Percentiles rank a stretch among this genome's conserved stretches.
These are phyloP conservation scores for Macrostomum lignano DNA, from an alignment of 1,140 invertebrate species.

Conservation along the genomic window DNA sequence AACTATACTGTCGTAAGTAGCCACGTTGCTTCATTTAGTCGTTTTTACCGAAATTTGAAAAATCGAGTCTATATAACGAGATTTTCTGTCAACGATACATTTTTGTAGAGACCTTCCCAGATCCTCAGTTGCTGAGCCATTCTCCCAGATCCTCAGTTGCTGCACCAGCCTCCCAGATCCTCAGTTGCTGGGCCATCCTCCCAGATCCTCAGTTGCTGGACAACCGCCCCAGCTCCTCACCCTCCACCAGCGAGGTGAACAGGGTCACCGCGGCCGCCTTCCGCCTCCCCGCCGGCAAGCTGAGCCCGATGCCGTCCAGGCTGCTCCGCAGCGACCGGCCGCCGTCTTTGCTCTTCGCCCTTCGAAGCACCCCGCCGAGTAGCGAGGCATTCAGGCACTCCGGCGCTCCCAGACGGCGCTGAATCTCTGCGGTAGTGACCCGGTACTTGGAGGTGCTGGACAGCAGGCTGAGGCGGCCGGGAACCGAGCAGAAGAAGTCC, in stretches of 20 bases:
- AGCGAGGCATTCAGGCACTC: slow-evolving; percentile 95
- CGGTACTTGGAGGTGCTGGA: slow-evolving; percentile 97
- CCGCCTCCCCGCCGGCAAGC: slow-evolving; percentile 80
- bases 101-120: no score
- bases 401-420: slow-evolving; percentile 72
- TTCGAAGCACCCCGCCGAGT: slow-evolving; percentile 72
- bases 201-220: no score
- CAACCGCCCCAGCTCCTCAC: no score
- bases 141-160: no score
- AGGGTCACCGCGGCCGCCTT: slow-evolving; percentile 95
- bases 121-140: no score
- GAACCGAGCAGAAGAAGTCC: slow-evolving; percentile 42
- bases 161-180: no score
- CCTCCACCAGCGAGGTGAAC: slow-evolving; percentile 86
- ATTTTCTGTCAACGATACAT: no score
- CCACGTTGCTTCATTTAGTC: no score
- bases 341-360: slow-evolving; percentile 98
- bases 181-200: no score
- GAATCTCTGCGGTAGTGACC: slow-evolving; percentile 92
- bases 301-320: slow-evolving; percentile 86
- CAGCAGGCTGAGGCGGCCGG: slow-evolving; percentile 71
- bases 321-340: slow-evolving; percentile 78
- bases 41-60: no score
- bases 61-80: no score
- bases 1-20: no score